Evolutionary conservation across 2,797 vertebrate species (phyloP).

Genomic region (Octomys mimax): DNA sequence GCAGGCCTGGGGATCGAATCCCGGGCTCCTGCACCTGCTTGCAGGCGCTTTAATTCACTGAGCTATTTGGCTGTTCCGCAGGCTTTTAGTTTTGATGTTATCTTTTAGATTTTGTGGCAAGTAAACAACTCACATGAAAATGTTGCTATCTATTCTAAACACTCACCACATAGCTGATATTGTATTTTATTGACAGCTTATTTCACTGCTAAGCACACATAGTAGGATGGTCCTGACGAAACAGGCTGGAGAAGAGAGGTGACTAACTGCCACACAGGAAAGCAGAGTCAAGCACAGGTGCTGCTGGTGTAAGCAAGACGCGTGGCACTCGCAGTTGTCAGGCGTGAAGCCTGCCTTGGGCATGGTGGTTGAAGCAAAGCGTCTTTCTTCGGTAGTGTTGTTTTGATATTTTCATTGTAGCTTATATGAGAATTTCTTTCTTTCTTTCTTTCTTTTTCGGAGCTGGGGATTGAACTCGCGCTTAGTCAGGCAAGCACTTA

Average conservation of each 20-base stretch:
- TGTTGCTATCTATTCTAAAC: neutral
- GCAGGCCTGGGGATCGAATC: too few species aligned
- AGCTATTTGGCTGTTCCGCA: too few species aligned
- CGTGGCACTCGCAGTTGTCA: neutral
- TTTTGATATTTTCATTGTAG: neutral
- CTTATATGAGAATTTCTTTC: neutral
- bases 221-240: neutral
- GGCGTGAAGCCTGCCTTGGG: too few species aligned
- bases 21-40: too few species aligned
- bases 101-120: neutral
- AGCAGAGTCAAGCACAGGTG: neutral
- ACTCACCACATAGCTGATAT: neutral
- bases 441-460: too few species aligned
- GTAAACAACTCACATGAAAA: neutral
- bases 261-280: neutral
- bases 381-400: neutral
- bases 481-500: too few species aligned
- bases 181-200: neutral
- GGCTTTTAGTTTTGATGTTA: neutral
- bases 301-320: neutral
- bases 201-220: neutral
- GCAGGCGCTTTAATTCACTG: too few species aligned
- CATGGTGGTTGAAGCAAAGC: neutral
- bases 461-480: too few species aligned
- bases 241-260: neutral